Base-by-base conservation (phyloP, 2,888 invertebrate species). In the Aphelenchoides bicaudatus region DNA sequence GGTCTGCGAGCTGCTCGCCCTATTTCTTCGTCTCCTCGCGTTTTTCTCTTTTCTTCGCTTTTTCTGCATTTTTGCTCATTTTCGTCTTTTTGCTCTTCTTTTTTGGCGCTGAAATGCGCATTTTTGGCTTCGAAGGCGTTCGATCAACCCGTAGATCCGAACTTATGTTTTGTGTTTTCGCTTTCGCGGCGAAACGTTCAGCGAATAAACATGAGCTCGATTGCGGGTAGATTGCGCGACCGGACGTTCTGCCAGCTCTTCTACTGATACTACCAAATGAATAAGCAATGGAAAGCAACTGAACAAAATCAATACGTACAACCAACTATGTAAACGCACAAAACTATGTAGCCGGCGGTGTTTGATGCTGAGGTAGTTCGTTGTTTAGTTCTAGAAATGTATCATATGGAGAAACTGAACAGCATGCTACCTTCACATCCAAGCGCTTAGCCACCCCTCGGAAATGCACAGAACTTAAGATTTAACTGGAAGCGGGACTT, bases 311-410 rank as follows among this genome's bases (percentile, higher is more conserved):
- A n/a, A n/a, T n/a, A n/a, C n/a, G n/a, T n/a, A n/a, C n/a, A n/a
- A n/a, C n/a, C n/a, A n/a, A n/a, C n/a, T n/a, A n/a, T n/a, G n/a
- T n/a, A n/a, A n/a, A n/a, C n/a, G 43, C 43, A 19, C 43, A 21
- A 21, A 21, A 10, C 43, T 19, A 6, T 10, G 43, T 25, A 6
- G 16, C 43, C 8, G 16, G 16, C 25, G n/a, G 25, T n/a, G 21
- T 38, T 23, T 13, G 3, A 50, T 85, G 87, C 85, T 90, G 91
- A 91, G 90, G 90, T 91, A 91, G 91, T 90, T 89, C 90, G 90
- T 90, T 90, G 90, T 91, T 90, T 90, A 89, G 90, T 90, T 88
- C 85, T 51, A 87, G 88, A 86, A 89, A 87, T 88, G 88, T 89
- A 88, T 81, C 87, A 85, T 81, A 82, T 84, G 85, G 87, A 87